Conservation (phyloP, 2,797 vertebrate species). For the Urocyon cinereoargenteus region DNA sequence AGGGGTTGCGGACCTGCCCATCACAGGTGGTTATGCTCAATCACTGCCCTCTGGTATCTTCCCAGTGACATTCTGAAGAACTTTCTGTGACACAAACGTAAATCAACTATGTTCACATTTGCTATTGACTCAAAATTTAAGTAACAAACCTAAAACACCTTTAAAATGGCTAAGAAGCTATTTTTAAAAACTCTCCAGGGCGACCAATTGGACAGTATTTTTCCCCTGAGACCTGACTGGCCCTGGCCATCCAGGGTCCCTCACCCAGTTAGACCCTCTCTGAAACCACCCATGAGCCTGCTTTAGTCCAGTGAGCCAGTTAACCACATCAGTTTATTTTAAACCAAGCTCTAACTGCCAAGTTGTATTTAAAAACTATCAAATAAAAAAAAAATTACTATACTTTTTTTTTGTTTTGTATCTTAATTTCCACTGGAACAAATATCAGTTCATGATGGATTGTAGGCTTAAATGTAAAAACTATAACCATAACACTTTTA, state of each 20-base stretch:
- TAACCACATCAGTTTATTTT: conserved; percentile 28
- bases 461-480: background rate
- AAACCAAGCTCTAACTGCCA: conserved; percentile 33
- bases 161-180: background rate
- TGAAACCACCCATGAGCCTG: background rate
- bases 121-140: conserved; percentile 21
- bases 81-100: background rate
- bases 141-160: background rate
- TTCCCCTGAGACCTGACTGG: background rate
- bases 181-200: conserved; percentile 2
- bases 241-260: background rate
- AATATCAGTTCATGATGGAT: conserved; percentile 62
- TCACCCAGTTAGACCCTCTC: background rate
- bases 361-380: conserved; percentile 59
- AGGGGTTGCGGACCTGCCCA: background rate
- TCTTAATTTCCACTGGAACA: conserved; percentile 60
- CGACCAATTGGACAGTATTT: background rate
- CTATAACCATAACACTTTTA: background rate
- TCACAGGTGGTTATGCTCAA: fast-evolving
- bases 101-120: background rate
- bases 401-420: conserved; percentile 11
- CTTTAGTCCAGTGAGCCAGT: background rate
- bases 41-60: background rate
- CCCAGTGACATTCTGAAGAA: background rate
- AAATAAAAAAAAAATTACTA: conserved; percentile 53